These are phyloP conservation scores for Pseudococcus viburni DNA, from an alignment of 2,888 invertebrate species.

Conservation along the genomic window DNA sequence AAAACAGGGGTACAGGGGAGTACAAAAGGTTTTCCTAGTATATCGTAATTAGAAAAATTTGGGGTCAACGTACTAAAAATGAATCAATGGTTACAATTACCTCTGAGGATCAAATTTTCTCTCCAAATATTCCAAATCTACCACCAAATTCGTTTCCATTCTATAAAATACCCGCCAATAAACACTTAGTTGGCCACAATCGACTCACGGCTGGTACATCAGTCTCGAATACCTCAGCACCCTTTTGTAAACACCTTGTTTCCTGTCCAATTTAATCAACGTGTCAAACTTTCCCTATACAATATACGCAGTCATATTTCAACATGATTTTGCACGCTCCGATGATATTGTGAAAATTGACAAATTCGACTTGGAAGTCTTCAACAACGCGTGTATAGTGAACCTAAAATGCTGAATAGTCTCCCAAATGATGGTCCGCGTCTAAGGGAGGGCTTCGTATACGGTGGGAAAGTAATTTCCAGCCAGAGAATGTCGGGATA, in stretches of 20 bases:
- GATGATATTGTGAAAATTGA: constrained; percentile 44
- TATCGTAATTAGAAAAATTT: too few relatives aligned
- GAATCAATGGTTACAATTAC: too few relatives aligned
- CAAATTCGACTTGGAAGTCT: constrained; percentile 23
- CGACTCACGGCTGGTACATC: too few relatives aligned
- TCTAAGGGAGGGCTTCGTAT: not conserved
- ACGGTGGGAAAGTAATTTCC: constrained; percentile 35
- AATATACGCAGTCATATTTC: not conserved
- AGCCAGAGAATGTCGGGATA: constrained; percentile 2
- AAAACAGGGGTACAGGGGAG: too few relatives aligned
- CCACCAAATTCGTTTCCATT: too few relatives aligned
- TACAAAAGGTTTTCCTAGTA: too few relatives aligned
- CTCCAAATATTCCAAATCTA: too few relatives aligned
- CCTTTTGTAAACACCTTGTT: constrained; percentile 15
- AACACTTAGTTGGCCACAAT: too few relatives aligned
- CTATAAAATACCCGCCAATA: too few relatives aligned
- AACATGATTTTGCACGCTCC: constrained; percentile 7
- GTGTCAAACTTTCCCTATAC: constrained; percentile 10
- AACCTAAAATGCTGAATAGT: not conserved
- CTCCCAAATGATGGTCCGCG: not conserved
- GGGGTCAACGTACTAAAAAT: too few relatives aligned
- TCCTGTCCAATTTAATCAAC: constrained; percentile 24
- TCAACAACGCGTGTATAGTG: not conserved
- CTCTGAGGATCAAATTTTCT: too few relatives aligned
- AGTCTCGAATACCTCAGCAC: not conserved